These are phyloP conservation scores for Pachycephala philippinensis DNA, from an alignment of 2,113 vertebrate genomes.

Conservation along the genomic window DNA sequence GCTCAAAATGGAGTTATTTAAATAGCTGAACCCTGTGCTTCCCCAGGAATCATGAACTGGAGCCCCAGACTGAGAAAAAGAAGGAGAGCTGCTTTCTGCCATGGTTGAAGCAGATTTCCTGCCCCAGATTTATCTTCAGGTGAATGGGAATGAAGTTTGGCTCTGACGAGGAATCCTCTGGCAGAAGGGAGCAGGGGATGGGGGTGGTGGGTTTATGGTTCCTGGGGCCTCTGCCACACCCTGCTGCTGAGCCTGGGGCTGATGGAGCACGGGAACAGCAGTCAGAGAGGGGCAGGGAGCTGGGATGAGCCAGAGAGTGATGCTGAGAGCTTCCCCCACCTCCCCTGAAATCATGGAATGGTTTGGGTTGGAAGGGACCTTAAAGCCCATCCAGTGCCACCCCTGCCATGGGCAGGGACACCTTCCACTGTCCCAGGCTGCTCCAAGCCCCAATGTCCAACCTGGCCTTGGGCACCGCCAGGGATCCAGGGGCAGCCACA, in stretches of 20 bases:
- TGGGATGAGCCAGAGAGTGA: not conserved
- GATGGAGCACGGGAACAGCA: not conserved
- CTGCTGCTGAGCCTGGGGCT: not conserved
- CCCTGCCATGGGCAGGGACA: not conserved
- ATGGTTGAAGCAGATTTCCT: not conserved
- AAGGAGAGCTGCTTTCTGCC: not conserved
- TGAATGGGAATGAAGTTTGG: not conserved
- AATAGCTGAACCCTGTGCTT: not conserved
- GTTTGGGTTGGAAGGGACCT: not conserved
- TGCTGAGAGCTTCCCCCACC: not conserved
- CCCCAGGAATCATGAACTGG: fast-evolving
- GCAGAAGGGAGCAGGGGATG: not conserved
- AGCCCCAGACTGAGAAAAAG: not conserved
- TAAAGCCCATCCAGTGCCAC: fast-evolving
- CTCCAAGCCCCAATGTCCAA: not conserved
- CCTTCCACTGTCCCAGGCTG: not conserved
- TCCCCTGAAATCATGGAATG: not conserved
- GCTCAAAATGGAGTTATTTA: not conserved
- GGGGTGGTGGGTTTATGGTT: fast-evolving
- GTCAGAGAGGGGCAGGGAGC: not conserved
- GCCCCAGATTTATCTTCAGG: not conserved
- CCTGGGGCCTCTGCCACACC: not conserved
- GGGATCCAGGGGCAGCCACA: not conserved
- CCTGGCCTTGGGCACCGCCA: not conserved
- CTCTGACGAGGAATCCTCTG: not conserved